These are phyloP conservation scores for Halcyon badia DNA, from an alignment of 2,797 vertebrate genomes.

Conservation along the genomic window DNA sequence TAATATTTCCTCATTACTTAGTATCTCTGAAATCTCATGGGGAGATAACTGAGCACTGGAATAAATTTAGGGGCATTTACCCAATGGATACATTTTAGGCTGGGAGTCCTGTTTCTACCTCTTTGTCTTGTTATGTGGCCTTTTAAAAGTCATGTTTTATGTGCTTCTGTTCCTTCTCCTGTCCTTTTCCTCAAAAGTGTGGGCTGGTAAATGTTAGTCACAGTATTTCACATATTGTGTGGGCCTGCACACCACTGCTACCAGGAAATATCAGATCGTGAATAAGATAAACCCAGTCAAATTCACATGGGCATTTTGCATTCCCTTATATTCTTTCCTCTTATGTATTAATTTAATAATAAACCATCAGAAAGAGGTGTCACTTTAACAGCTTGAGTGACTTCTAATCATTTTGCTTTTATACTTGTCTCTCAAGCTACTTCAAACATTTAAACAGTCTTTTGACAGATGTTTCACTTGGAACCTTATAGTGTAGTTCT, in stretches of 20 bases:
- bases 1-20: neutral
- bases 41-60: neutral
- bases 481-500: neutral
- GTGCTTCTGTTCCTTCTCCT: neutral
- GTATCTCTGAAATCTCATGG: neutral
- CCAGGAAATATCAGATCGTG: no score
- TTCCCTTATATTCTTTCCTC: no score
- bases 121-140: neutral
- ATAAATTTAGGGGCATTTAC: neutral
- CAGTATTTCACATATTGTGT: neutral
- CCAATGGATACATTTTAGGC: neutral
- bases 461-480: neutral
- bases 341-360: no score
- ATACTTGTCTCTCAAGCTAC: no score
- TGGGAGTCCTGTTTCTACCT: neutral
- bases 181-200: neutral
- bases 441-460: no score
- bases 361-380: no score
- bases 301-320: no score
- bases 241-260: no score
- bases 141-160: neutral
- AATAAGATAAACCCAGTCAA: no score
- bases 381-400: no score
- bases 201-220: neutral
- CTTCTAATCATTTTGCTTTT: no score